Base-by-base conservation (phyloP, 2,888 invertebrate genomes). In the Ectemnius cavifrons region DNA sequence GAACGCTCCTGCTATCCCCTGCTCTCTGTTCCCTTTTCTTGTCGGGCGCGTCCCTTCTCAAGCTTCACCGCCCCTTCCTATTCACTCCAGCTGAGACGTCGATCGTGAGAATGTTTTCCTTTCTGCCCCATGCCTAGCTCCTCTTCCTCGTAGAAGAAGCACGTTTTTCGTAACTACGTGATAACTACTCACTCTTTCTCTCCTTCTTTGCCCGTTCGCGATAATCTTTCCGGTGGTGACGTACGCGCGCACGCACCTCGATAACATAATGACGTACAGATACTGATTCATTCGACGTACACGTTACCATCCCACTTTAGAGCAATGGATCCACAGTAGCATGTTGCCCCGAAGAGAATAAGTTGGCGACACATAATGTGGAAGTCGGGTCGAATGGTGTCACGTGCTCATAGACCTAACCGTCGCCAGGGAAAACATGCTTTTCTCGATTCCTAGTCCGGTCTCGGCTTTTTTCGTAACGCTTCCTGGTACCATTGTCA, bases 131-230 rank as follows among this genome's bases (percentile, higher is more conserved):
- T 57, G 37, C 37, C 37, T 37, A 11, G 8, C 37, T 11, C 65
- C 18, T 52, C 52, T 52, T 16, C 52, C 52, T 52, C 52, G 16
- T 16, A 52, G 13, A 13, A 6, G 16, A 16, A 16, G 52, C 52
- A 52, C 52, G 52, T 52, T 52, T 52, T 52, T 52, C 52, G 16
- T 16, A 52, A 52, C n/a, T 52, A 52, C 52, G 52, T 52, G 52
- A 52, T 16, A 52, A 16, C 52, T 16, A 37, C 37, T 52, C 52
- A 13, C 52, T 52, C n/a, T 16, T 37, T 52, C 16, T 14, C 16
- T 5, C n/a, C 47, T 47, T 47, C 47, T 2, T 52, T 11, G 1
- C 16, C 52, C 52, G 14, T 52, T 16, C n/a, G 52, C 52, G 52
- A 52, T 52, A 16, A 52, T 60, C 37, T 58, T 58, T 8, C 23